Percentiles rank a stretch among this genome's conserved stretches.
Evolutionary conservation across 2,113 vertebrate species (phyloP).

Genomic region (Ailurus styani): DNA sequence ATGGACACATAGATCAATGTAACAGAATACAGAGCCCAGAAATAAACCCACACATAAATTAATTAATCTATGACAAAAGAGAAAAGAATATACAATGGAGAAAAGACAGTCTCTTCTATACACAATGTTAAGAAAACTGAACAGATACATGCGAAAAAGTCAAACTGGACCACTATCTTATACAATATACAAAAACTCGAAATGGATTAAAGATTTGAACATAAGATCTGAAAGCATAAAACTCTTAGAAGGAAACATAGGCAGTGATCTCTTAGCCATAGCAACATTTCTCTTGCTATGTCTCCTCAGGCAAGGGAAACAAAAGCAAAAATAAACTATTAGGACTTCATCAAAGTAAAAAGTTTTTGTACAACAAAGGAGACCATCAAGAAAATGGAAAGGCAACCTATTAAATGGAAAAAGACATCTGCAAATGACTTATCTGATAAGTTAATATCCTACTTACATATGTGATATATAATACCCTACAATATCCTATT

Average conservation of each 20-base stretch:
- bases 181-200: background rate
- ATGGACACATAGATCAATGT: background rate
- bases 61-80: background rate
- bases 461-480: background rate
- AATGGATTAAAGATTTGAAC: background rate
- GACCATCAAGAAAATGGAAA: background rate
- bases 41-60: background rate
- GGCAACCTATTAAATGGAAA: background rate
- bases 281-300: background rate
- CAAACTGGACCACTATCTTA: background rate
- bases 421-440: background rate
- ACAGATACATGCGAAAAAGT: background rate
- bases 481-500: background rate
- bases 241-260: background rate
- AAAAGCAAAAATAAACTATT: background rate
- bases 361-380: background rate
- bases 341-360: background rate
- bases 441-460: background rate
- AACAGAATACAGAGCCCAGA: background rate
- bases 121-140: background rate
- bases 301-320: background rate
- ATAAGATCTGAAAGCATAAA: background rate
- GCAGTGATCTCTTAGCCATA: background rate
- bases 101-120: background rate
- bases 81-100: background rate